Evolutionary conservation across 2,113 vertebrate species (phyloP), one percentile per base, ranked within the genome.

Genomic region (Podilymbus podiceps): DNA sequence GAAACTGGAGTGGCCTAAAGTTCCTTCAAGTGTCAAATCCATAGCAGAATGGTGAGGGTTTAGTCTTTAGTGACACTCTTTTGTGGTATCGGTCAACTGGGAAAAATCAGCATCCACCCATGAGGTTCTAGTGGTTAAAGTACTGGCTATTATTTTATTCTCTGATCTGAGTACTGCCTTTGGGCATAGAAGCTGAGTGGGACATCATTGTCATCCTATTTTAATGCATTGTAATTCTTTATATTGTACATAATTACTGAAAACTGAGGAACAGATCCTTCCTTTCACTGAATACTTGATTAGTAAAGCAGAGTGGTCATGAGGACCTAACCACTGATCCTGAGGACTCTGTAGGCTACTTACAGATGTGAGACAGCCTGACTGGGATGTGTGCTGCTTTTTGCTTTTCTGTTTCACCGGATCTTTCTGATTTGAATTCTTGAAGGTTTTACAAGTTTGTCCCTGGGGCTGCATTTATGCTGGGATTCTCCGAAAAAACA

Each of bases 371-470:
- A 91, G 52, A 20, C 28, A 44, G 3, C 8, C 16, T 89, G 52
- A 5, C 14, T 87, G 67, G 73, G 23, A 63, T 74, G 23, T 24
- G 53, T 35, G 30, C 62, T 67, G n/a, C 33, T 49, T 87, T 72
- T 89, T 79, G 11, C 58, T 72, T 50, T 59, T 71, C n/a, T 60
- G 6, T 92, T 90, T 95, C 71, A 94, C 14, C 35, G 50, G 31
- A 62, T n/a, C 55, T 58, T 80, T 96, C 67, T 92, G 42, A 85
- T 93, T 85, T 95, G 30, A 91, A 38, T 53, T 85, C 87, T 86
- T 95, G 19, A 94, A 99, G 99, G 90, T 9, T 97, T 30, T 93
- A 94, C 76, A 67, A 96, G 14, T 96, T 96, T 46, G 27, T 99
- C 23, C 91, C 91, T 28, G 88, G 67, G 40, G 52, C 95, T 18